phyloP scores from a whole-genome alignment of 2,113 vertebrate genomes.

The Nipponia nippon region DNA sequence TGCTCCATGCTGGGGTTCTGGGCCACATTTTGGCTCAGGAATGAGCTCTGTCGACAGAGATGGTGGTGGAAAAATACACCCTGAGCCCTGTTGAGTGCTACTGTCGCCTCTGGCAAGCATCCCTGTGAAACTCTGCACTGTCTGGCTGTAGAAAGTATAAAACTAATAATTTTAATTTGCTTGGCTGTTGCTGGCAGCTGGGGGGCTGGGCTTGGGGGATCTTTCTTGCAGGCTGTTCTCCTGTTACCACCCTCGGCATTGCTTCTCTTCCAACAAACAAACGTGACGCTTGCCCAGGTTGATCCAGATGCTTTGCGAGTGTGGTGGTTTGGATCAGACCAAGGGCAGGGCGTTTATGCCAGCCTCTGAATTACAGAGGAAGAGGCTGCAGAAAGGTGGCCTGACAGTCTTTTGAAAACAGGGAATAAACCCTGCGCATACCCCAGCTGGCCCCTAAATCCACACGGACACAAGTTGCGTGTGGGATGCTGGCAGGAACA shows the following conservation, averaged over 20 bases:
- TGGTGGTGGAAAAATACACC: neutral
- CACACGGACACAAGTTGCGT: fast-evolving
- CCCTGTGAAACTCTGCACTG: neutral
- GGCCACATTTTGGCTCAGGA: neutral
- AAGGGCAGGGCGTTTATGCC: fast-evolving
- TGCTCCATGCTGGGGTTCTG: fast-evolving
- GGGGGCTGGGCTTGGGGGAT: neutral
- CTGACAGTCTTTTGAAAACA: neutral
- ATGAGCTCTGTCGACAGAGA: neutral
- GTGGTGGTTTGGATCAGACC: fast-evolving
- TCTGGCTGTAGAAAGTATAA: neutral
- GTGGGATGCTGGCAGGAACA: neutral
- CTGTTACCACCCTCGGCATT: neutral
- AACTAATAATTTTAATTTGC: neutral
- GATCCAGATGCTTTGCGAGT: fast-evolving
- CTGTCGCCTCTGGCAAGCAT: neutral
- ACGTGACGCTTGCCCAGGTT: fast-evolving
- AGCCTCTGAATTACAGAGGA: neutral
- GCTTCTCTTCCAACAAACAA: neutral
- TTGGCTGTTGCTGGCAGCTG: neutral
- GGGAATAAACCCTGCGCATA: fast-evolving
- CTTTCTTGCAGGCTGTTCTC: neutral
- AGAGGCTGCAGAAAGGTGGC: neutral
- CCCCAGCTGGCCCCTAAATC: neutral
- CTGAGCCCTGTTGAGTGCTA: neutral